These are phyloP conservation scores for Amaurobius ferox DNA, from an alignment of 2,888 invertebrate species.

Conservation along the genomic window DNA sequence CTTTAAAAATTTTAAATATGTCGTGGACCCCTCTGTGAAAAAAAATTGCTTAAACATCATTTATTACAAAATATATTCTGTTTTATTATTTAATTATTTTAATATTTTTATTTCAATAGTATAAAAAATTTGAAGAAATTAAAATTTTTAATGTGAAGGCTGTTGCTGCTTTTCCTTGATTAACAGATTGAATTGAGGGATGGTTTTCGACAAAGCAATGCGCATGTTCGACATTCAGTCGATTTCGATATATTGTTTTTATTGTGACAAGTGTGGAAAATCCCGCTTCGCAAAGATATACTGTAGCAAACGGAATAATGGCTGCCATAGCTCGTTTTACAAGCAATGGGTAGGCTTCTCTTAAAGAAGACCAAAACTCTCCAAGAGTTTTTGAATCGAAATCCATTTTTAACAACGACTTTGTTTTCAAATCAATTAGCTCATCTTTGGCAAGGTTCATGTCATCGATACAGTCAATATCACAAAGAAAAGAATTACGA, in stretches of 20 bases:
- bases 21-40: slow-evolving; percentile 49
- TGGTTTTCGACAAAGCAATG: slow-evolving; percentile 29
- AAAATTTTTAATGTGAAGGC: slow-evolving; percentile 25
- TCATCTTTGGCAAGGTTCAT: slow-evolving; percentile 52
- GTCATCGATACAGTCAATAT: slow-evolving; percentile 58
- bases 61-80: slow-evolving; percentile 43
- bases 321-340: slow-evolving; percentile 35
- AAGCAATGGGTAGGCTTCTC: slow-evolving; percentile 19
- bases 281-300: slow-evolving; percentile 45
- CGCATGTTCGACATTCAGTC: slow-evolving; percentile 35
- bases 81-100: slow-evolving; percentile 42
- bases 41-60: slow-evolving; percentile 46
- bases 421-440: slow-evolving; percentile 49
- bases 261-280: slow-evolving; percentile 36
- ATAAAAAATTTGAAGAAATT: slow-evolving; percentile 39
- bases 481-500: slow-evolving; percentile 58
- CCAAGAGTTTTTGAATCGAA: slow-evolving; percentile 15
- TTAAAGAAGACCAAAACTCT: slow-evolving; percentile 13
- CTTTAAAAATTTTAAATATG: slow-evolving; percentile 56
- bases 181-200: slow-evolving; percentile 34
- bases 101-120: slow-evolving; percentile 49
- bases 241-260: slow-evolving; percentile 45
- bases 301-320: slow-evolving; percentile 51
- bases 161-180: slow-evolving; percentile 36
- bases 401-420: slow-evolving; percentile 44